Base-by-base conservation (phyloP, 2,888 invertebrate species). In the Tipula vernalis region DNA sequence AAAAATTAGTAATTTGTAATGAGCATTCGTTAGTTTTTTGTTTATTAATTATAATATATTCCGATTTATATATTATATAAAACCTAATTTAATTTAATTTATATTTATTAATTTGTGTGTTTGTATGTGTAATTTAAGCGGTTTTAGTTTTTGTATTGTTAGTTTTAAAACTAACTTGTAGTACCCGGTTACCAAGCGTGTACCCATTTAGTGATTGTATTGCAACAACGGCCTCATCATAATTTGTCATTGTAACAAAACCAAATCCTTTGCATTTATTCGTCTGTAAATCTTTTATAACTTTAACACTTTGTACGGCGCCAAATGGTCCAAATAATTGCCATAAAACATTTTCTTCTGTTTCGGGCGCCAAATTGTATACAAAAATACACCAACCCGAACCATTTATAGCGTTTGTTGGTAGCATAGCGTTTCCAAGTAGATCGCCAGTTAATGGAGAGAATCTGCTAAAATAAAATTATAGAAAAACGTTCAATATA, bases 191-290 rank as follows among this genome's bases (percentile, higher is more conserved):
- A 90, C 96, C 97, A 90, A 98, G 94, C 89, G 96, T 96, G 92
- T 97, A 97, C 88, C 98, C 98, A 92, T 98, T 97, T 89, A 98
- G 94, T 90, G 96, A 96, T 92, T 97, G 96, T 90, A 98, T 97
- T 88, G 98, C 98, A 89, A 97, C 96, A 89, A 97, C 94, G 42
- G 98, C 97, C 92, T 98, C 98, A 92, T 98, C 97, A 93, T 98
- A 98, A 92, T 97, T 97, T 90, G 97, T 97, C 98, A 98, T 98
- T 88, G 97, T 97, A 89, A 98, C 97, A 92, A 98, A 97, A 87
- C 97, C 98, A 92, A 97, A 98, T 89, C 98, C 98, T 92, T 97
- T 98, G 94, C 98, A 98, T 92, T 98, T 98, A 93, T 96, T 96
- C 89, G 97, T 97, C 92, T 96, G 96, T 90, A 96, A 94, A 93